Evolutionary conservation across 64 coral and sea anemone genomes (phyloP).

Genomic region (Dendronephthya gigantea): DNA sequence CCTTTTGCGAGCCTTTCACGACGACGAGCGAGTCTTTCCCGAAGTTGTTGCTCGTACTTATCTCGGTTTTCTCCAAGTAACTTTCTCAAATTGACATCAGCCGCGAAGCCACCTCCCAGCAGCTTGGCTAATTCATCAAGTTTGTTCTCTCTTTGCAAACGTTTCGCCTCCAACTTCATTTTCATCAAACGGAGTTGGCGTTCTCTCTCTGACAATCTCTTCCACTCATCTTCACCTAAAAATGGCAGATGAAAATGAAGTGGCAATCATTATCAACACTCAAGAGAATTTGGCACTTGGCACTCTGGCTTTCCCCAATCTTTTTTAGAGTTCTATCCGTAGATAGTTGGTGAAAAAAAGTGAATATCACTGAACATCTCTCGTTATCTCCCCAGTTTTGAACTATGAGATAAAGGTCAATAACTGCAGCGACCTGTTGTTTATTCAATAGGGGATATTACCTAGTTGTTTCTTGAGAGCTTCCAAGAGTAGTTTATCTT

Average conservation of each 20-base stretch:
- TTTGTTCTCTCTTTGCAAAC: constrained; percentile 61
- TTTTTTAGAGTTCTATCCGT: too few species aligned
- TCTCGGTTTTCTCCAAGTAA: constrained; percentile 92
- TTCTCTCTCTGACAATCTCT: constrained; percentile 67
- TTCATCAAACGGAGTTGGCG: constrained; percentile 71
- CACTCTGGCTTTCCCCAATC: too few species aligned
- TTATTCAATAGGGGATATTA: neutral
- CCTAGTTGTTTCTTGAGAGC: constrained; percentile 86
- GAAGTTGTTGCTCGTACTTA: constrained; percentile 82
- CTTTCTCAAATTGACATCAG: constrained; percentile 79
- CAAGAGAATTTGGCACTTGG: too few species aligned
- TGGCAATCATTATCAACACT: too few species aligned
- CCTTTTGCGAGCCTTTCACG: constrained; percentile 73
- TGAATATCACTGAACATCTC: too few species aligned
- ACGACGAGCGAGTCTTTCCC: constrained; percentile 65
- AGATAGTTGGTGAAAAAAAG: too few species aligned
- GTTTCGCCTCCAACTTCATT: constrained; percentile 71
- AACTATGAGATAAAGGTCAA: too few species aligned
- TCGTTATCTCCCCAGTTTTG: too few species aligned
- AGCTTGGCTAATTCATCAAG: constrained; percentile 66
- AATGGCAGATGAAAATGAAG: neutral
- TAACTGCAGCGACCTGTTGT: too few species aligned
- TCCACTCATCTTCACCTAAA: constrained; percentile 80
- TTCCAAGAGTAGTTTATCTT: constrained; percentile 82
- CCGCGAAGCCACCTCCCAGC: constrained; percentile 73